These are phyloP conservation scores for Suricata suricatta DNA, from an alignment of 2,113 vertebrate genomes.

Conservation along the genomic window DNA sequence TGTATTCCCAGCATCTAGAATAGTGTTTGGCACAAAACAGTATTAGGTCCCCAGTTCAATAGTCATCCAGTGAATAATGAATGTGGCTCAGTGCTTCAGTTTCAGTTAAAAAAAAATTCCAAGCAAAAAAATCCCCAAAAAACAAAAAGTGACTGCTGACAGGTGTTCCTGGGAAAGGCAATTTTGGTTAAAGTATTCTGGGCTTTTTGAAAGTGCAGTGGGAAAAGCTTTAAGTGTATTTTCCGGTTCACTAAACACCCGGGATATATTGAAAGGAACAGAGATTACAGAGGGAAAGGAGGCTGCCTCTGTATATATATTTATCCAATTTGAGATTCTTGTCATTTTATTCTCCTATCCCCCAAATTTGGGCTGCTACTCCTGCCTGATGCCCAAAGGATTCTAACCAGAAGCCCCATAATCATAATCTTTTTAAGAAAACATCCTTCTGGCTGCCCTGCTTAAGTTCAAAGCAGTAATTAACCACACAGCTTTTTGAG, in stretches of 20 bases:
- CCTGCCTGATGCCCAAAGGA: conserved; percentile 67
- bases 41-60: background rate
- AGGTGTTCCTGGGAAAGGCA: conserved; percentile 32
- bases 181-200: conserved; percentile 49
- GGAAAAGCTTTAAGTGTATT: conserved; percentile 52
- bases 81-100: background rate
- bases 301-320: conserved; percentile 69
- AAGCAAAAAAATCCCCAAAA: too few relatives aligned
- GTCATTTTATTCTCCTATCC: conserved; percentile 69
- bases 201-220: conserved; percentile 2
- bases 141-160: background rate
- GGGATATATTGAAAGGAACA: conserved; percentile 47
- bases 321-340: conserved; percentile 79
- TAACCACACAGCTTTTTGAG: conserved; percentile 36
- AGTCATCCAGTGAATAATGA: background rate
- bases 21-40: background rate
- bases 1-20: background rate
- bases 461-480: conserved; percentile 46
- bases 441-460: conserved; percentile 55
- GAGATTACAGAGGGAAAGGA: conserved; percentile 71
- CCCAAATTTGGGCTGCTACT: conserved; percentile 45
- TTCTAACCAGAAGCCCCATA: conserved; percentile 74
- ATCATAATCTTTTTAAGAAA: conserved; percentile 69
- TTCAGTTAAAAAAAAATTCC: background rate
- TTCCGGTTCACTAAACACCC: conserved; percentile 44